Percentiles rank a stretch among this genome's conserved stretches.
phyloP scores from a whole-genome alignment of 2,113 vertebrate species.

The Tonatia bakeri region DNA sequence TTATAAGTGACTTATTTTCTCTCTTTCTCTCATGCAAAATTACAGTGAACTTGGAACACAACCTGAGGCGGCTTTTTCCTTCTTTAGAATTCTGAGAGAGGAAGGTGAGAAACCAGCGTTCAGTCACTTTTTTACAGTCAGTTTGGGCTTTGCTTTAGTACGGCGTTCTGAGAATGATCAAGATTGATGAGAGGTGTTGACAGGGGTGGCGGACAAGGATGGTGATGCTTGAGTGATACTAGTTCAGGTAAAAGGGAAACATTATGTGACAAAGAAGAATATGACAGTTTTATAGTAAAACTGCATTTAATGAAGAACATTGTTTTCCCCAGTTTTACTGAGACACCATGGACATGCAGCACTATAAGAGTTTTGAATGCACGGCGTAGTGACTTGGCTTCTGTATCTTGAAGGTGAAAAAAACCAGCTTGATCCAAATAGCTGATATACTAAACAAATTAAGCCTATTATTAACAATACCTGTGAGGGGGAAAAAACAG shows the following conservation, averaged over 20 bases:
- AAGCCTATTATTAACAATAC: background rate
- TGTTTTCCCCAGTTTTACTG: background rate
- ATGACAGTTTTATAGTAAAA: background rate
- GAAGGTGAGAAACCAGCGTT: background rate
- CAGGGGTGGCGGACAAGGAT: background rate
- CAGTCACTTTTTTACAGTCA: background rate
- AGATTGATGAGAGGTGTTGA: background rate
- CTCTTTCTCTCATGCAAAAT: background rate
- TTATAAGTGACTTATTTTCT: background rate
- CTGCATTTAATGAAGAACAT: background rate
- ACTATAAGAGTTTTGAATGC: background rate
- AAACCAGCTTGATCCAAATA: background rate
- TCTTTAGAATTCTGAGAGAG: background rate
- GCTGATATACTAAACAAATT: background rate
- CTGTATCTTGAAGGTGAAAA: background rate
- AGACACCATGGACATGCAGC: background rate
- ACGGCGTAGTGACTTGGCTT: background rate
- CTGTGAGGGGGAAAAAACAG: background rate
- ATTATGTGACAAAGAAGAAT: background rate
- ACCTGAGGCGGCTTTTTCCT: background rate
- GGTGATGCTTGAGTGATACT: background rate
- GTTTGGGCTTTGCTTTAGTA: background rate
- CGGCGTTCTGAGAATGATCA: background rate
- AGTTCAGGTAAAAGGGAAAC: background rate
- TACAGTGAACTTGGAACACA: background rate